phyloP scores from a whole-genome alignment of 2,888 invertebrate species.

The Encarsia formosa region DNA sequence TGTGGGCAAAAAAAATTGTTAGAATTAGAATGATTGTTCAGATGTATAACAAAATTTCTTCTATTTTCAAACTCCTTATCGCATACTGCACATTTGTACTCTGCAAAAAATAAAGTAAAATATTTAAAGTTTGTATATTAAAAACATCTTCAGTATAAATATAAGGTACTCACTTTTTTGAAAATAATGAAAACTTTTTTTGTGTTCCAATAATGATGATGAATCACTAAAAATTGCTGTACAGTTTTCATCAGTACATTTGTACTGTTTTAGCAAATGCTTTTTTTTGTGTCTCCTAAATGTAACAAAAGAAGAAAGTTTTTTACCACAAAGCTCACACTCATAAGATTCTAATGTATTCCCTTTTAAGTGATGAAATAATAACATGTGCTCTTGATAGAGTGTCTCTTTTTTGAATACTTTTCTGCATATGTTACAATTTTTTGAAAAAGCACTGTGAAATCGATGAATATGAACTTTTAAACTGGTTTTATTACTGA shows the following conservation, averaged over 20 bases:
- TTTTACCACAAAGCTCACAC: conserved; percentile 10
- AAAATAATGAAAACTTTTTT: not conserved
- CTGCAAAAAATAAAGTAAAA: conserved; percentile 2
- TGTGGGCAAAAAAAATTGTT: conserved; percentile 3
- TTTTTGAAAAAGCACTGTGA: not conserved
- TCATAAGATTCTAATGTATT: not conserved
- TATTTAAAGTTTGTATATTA: not conserved
- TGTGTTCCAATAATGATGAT: not conserved
- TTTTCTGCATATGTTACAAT: conserved; percentile 3
- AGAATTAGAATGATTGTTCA: not conserved
- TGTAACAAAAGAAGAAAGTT: not conserved
- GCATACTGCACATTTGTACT: conserved; percentile 7
- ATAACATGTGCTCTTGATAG: not conserved
- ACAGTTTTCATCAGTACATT: conserved; percentile 1
- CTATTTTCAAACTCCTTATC: not conserved
- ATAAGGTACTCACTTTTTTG: not conserved
- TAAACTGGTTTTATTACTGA: conserved; percentile 2
- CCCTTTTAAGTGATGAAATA: not conserved
- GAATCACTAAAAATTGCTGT: not conserved
- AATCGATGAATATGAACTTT: not conserved
- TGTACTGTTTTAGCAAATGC: not conserved
- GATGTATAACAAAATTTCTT: not conserved
- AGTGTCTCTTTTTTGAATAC: not conserved
- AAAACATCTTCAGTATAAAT: not conserved
- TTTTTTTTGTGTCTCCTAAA: conserved; percentile 3